These are phyloP conservation scores for Leguminivora glycinivorella DNA, from an alignment of 1,140 invertebrate species.

Conservation along the genomic window DNA sequence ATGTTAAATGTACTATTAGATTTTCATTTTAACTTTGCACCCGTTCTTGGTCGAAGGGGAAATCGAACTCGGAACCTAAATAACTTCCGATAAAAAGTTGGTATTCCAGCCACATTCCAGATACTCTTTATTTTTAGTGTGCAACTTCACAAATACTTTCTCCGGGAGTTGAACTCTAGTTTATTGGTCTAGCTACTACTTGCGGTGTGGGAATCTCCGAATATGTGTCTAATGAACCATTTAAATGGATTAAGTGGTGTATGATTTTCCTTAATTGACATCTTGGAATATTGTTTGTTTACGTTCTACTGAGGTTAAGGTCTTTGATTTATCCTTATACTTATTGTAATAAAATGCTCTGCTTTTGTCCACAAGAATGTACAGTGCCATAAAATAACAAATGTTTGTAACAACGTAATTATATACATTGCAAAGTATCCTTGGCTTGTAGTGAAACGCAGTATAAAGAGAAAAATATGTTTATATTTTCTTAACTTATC, in stretches of 20 bases:
- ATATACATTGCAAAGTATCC: not conserved
- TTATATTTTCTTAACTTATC: constrained; percentile 38
- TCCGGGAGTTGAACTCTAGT: constrained; percentile 21
- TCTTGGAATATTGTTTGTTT: constrained; percentile 1
- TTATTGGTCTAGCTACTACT: constrained; percentile 1
- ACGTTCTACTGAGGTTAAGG: not conserved
- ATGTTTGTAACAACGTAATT: not conserved
- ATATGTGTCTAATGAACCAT: not conserved
- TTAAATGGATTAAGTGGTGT: not conserved
- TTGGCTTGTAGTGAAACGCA: not conserved
- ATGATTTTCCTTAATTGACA: not conserved
- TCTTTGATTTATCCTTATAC: constrained; percentile 1
- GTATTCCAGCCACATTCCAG: constrained; percentile 23
- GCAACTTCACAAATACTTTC: constrained; percentile 25
- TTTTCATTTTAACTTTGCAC: not conserved
- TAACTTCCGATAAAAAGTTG: constrained; percentile 6
- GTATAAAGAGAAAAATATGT: not conserved
- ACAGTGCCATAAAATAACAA: not conserved
- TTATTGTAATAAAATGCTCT: not conserved
- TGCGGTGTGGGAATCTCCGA: constrained; percentile 7
- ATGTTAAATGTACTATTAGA: too few species aligned
- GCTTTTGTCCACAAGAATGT: not conserved
- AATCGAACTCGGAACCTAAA: constrained; percentile 20
- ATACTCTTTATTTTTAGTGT: constrained; percentile 26
- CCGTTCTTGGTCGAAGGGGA: not conserved